Conservation (phyloP, 2,113 vertebrate species). For the Poeciliopsis turrubarensis region DNA sequence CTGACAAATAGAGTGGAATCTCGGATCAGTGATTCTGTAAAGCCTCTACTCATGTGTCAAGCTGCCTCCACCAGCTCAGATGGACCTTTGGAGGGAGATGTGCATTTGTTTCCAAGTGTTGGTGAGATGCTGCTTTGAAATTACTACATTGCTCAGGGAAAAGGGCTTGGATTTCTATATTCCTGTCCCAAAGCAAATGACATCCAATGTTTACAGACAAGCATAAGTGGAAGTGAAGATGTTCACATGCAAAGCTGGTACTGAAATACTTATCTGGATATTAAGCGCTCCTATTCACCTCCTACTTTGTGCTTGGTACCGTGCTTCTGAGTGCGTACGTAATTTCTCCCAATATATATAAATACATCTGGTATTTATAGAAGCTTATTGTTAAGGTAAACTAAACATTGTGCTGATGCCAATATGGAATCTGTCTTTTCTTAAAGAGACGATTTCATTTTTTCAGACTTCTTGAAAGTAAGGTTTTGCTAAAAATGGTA, state of each 20-base stretch:
- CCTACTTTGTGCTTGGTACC: conserved; percentile 23
- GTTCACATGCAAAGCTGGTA: conserved; percentile 26
- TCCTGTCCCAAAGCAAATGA: conserved; percentile 18
- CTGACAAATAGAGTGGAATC: conserved; percentile 52
- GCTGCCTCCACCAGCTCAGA: conserved; percentile 29
- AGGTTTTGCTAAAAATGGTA: neutral
- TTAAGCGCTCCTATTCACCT: conserved; percentile 29
- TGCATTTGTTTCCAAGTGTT: conserved; percentile 39
- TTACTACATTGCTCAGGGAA: conserved; percentile 25
- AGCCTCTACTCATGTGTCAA: conserved; percentile 43
- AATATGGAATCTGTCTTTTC: neutral
- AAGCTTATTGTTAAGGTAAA: neutral
- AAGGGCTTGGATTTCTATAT: conserved; percentile 35
- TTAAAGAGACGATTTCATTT: neutral
- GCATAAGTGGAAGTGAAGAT: conserved; percentile 40
- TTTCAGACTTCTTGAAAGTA: neutral
- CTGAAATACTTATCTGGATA: conserved; percentile 20
- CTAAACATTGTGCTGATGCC: conserved; percentile 3
- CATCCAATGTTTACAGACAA: conserved; percentile 39
- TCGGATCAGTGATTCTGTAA: conserved; percentile 54
- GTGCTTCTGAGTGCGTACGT: conserved; percentile 10
- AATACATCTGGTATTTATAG: conserved; percentile 2
- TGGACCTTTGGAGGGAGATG: conserved; percentile 28
- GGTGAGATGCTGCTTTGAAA: conserved; percentile 26
- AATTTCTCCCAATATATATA: conserved; percentile 23